Base-by-base conservation (phyloP, 2,797 vertebrate genomes). In the Serranus cabrilla region DNA sequence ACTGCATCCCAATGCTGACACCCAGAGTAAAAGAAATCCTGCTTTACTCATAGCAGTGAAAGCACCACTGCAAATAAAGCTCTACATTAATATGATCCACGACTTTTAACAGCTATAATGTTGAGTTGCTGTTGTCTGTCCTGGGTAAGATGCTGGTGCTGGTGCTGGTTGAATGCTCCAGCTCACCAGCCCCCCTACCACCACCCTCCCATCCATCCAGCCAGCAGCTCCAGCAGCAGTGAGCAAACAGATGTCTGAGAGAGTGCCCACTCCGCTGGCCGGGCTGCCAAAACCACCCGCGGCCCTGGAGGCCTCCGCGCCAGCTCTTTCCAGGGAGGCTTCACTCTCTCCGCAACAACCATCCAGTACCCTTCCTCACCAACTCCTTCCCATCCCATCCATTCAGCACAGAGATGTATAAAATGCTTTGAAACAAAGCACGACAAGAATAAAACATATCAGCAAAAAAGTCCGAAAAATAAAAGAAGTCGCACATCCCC, bases 231-330 rank as follows among this genome's bases (percentile, higher is more conserved):
- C 94, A 92, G 93, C 94, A 94, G 93, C 93, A 93, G 91, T 83
- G 89, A 93, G 94, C 94, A 95, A 95, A 95, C 95, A 95, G 95
- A 96, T 96, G 95, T 95, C 95, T 95, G 95, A 94, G 93, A 93
- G 92, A 91, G 91, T 95, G 94, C 94, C 95, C 93, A 94, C 83
- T 93, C 84, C 76, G 77, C 92, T 87, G 87, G 89, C 88, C 75
- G 39, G 52, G 80, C 85, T 95, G 95, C 95, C 95, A 96, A 92
- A 92, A 94, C 80, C 91, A 93, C 93, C 93, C 89, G 83, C 90
- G 87, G 92, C 92, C 94, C 90, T 89, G 91, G 89, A 93, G 93
- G 92, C 93, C 91, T 85, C 82, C 16, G 86, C 58, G 87, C 91
- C 93, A 93, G 84, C 88, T 88, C 88, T 81, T 86, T 93, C 92